Percentiles rank a stretch among this genome's conserved stretches.
These are phyloP conservation scores for Tethya wilhelma DNA, from an alignment of 37 sponge, comb jelly and placozoan genomes.

Conservation along the genomic window DNA sequence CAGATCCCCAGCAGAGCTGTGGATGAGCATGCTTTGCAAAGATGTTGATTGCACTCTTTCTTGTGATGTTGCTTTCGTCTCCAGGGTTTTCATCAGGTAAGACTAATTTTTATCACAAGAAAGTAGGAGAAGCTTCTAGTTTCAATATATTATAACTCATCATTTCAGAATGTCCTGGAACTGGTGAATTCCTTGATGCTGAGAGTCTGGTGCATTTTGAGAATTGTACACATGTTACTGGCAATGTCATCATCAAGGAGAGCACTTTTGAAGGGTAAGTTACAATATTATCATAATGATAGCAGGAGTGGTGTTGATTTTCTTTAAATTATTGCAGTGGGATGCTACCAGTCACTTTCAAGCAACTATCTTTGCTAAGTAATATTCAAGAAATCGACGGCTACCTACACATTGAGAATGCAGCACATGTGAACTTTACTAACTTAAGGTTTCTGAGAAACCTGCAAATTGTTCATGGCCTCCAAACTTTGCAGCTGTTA, in stretches of 20 bases:
- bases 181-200: background rate
- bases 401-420: constrained; percentile 4
- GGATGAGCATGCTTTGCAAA: too few species aligned
- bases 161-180: constrained; percentile 15
- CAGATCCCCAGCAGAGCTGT: too few species aligned
- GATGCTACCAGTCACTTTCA: background rate
- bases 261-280: background rate
- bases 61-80: too few species aligned
- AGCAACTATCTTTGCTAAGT: background rate
- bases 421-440: background rate
- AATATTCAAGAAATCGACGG: background rate
- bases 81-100: too few species aligned
- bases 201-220: background rate
- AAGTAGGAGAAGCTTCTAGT: too few species aligned
- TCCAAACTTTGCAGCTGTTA: background rate
- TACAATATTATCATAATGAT: background rate
- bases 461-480: background rate
- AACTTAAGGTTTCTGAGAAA: constrained; percentile 8
- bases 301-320: background rate
- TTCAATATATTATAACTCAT: too few species aligned
- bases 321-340: background rate
- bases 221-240: background rate
- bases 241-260: constrained; percentile 1
- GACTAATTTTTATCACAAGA: too few species aligned
- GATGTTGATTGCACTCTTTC: too few species aligned